Base-by-base conservation (phyloP, 92 coral and sea anemone species). In the Hydrozoanthus gracilis region DNA sequence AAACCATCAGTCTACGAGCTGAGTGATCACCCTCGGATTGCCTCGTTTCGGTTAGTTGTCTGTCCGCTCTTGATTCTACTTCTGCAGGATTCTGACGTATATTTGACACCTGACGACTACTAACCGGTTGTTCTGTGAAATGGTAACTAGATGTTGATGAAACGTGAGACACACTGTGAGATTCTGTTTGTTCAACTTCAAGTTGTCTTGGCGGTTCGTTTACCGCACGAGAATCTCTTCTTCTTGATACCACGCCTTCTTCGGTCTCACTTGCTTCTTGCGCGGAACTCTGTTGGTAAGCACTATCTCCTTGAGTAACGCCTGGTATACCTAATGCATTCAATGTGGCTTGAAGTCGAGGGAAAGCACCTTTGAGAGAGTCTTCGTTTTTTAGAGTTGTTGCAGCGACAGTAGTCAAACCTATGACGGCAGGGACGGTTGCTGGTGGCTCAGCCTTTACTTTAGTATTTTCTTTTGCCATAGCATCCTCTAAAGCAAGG, bases 401-500 rank as follows among this genome's bases (percentile, higher is more conserved):
- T 12, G 6, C 13, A 66, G 48, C 2, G 20, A 60, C 72, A 51
- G 50, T 16, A 1, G 52, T 49, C 4, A 74, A 9, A 50, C 49
- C 85, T 46, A 15, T 49, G 60, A 14, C 64, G 35, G 50, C 73
- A 18, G 85, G 58, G 18, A 9, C 9, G 11, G 85, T 18, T 4
- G 62, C 18, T 10, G 73, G 39, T 39, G 64, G 74, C 15, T 80
- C 48, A 20, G 13, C 48, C 44, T 49, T 65, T 64, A 52, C 20
- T 61, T 80, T 35, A 65, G 20, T 49, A 16, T 65, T 80, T 66
- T 80, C 75, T 48, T 35, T 80, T 16, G 75, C 27, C 85, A 48
- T 64, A 1, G 85, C 82, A 65, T 84, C 88, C 35, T 91, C 91
- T 45, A 95, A 72, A 51, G 93, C 94, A 27, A 96, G 87, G 88